Evolutionary conservation across 2,888 invertebrate genomes (phyloP).

Genomic region (Platycheirus albimanus): DNA sequence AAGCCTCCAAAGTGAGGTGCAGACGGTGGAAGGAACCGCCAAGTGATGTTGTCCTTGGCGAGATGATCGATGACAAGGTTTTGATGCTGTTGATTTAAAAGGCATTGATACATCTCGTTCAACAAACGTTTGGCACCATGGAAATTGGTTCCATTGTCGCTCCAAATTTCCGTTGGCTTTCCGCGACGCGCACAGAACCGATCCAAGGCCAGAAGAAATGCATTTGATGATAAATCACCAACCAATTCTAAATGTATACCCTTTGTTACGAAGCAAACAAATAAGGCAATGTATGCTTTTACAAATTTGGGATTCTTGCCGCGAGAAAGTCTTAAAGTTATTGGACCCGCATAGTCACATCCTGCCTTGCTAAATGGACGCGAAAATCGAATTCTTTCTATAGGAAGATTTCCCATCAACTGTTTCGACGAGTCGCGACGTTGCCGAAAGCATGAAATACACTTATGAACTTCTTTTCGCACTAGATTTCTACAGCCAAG

Average conservation of each 20-base stretch:
- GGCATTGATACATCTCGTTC: not conserved
- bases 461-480: constrained; percentile 39
- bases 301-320: too few species aligned
- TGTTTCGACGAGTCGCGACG: constrained; percentile 30
- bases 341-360: too few species aligned
- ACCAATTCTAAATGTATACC: not conserved
- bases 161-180: constrained; percentile 15
- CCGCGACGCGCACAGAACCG: too few species aligned
- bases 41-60: too few species aligned
- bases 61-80: too few species aligned
- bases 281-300: too few species aligned
- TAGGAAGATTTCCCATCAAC: constrained; percentile 48
- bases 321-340: constrained; percentile 4
- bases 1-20: too few species aligned
- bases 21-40: too few species aligned
- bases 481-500: constrained; percentile 51
- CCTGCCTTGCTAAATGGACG: constrained; percentile 4
- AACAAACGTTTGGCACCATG: not conserved
- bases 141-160: too few species aligned
- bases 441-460: constrained; percentile 43
- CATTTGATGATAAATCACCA: not conserved
- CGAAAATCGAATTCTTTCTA: constrained; percentile 4
- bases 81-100: too few species aligned
- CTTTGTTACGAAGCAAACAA: too few species aligned
- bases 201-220: too few species aligned